These are phyloP conservation scores for Diadophis punctatus DNA, from an alignment of 2,113 vertebrate species.

Conservation along the genomic window DNA sequence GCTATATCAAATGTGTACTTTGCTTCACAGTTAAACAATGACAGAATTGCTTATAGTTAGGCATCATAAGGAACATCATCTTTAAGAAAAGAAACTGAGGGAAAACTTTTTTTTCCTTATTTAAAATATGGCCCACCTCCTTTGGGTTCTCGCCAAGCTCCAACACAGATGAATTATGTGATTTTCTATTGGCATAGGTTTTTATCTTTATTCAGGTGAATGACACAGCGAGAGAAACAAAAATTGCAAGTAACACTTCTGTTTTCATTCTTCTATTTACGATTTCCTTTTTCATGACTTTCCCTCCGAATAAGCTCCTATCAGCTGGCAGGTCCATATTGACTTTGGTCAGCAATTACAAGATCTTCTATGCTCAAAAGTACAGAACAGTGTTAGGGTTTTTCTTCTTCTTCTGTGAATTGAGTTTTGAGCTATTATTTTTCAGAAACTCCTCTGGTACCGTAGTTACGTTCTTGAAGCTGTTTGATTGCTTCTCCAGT, in stretches of 20 bases:
- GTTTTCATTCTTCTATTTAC: conserved; percentile 54
- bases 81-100: conserved; percentile 37
- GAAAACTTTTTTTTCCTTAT: conserved; percentile 50
- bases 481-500: conserved; percentile 44
- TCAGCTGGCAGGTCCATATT: conserved; percentile 49
- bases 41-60: conserved; percentile 47
- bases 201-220: conserved; percentile 64
- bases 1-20: conserved; percentile 45
- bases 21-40: conserved; percentile 49
- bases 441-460: conserved; percentile 51
- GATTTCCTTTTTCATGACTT: conserved; percentile 57
- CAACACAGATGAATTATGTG: conserved; percentile 54
- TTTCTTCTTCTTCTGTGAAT: conserved; percentile 53
- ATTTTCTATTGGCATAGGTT: conserved; percentile 51
- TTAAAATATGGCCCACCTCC: conserved; percentile 53
- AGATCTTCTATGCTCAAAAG: conserved; percentile 51
- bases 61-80: conserved; percentile 58
- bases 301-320: conserved; percentile 54
- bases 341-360: conserved; percentile 50
- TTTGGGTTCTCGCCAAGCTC: conserved; percentile 42
- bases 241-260: conserved; percentile 42
- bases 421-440: conserved; percentile 59
- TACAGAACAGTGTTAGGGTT: conserved; percentile 49
- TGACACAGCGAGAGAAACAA: conserved; percentile 63
- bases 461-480: conserved; percentile 47